Evolutionary conservation across 2,113 vertebrate species (phyloP).

Genomic region (Camelus bactrianus): DNA sequence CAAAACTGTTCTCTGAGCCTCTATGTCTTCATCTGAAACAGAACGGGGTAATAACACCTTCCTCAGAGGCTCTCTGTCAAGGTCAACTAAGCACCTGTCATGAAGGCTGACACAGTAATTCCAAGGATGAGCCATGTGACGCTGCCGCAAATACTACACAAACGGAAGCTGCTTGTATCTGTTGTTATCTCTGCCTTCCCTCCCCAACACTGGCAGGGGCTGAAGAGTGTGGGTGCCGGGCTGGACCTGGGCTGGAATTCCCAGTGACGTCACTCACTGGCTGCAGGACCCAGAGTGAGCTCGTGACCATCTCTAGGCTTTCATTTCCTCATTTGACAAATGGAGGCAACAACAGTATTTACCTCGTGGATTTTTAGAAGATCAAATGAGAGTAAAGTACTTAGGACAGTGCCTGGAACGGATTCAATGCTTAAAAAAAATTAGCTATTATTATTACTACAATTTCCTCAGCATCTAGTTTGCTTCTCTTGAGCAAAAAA

Average conservation of each 20-base stretch:
- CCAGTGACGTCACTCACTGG: not conserved
- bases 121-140: not conserved
- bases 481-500: conserved; percentile 29
- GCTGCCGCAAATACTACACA: not conserved
- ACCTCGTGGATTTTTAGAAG: not conserved
- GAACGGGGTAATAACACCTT: not conserved
- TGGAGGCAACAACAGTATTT: not conserved
- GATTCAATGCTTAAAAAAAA: not conserved
- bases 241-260: not conserved
- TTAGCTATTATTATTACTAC: not conserved
- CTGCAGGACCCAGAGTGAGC: not conserved
- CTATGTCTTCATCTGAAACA: not conserved
- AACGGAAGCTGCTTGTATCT: not conserved
- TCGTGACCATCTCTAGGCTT: not conserved
- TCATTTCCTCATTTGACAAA: conserved; percentile 34
- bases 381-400: not conserved
- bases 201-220: not conserved
- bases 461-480: not conserved
- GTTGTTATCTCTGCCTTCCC: not conserved
- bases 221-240: not conserved
- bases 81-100: not conserved
- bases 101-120: not conserved
- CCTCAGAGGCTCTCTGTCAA: not conserved
- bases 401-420: not conserved
- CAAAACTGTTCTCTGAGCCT: not conserved